Evolutionary conservation across 2,797 vertebrate genomes (phyloP).

Genomic region (Enteromius afrohamiltoni): DNA sequence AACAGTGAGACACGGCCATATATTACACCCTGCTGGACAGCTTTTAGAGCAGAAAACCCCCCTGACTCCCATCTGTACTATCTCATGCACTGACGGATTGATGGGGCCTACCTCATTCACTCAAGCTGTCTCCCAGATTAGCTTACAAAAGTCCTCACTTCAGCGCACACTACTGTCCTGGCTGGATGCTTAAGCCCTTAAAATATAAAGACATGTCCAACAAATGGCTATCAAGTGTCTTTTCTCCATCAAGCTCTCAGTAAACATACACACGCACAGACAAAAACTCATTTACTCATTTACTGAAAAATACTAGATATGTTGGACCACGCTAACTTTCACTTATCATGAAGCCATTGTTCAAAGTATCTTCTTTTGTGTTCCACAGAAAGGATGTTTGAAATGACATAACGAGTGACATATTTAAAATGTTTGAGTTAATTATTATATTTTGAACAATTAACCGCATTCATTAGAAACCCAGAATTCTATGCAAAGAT

Average conservation of each 20-base stretch:
- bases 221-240: slow-evolving; percentile 46
- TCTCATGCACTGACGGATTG: slow-evolving; percentile 85
- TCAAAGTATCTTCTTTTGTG: not conserved
- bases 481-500: not conserved
- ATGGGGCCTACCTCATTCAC: slow-evolving; percentile 79
- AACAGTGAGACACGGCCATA: slow-evolving; percentile 88
- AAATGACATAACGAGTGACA: not conserved
- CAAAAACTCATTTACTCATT: not conserved
- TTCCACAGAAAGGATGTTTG: not conserved
- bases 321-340: not conserved
- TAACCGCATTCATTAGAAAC: slow-evolving; percentile 11
- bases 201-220: slow-evolving; percentile 41
- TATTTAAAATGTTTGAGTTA: not conserved
- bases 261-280: not conserved
- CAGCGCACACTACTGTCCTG: slow-evolving; percentile 43
- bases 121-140: slow-evolving; percentile 73
- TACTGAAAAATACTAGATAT: not conserved
- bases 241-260: not conserved
- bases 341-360: not conserved
- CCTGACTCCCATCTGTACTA: slow-evolving; percentile 80
- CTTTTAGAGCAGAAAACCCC: slow-evolving; percentile 81
- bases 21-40: slow-evolving; percentile 86
- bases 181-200: slow-evolving; percentile 51
- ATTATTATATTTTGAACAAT: not conserved
- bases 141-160: slow-evolving; percentile 66